These are phyloP conservation scores for Microtus oregoni DNA, from an alignment of 2,113 vertebrate species.

Conservation along the genomic window DNA sequence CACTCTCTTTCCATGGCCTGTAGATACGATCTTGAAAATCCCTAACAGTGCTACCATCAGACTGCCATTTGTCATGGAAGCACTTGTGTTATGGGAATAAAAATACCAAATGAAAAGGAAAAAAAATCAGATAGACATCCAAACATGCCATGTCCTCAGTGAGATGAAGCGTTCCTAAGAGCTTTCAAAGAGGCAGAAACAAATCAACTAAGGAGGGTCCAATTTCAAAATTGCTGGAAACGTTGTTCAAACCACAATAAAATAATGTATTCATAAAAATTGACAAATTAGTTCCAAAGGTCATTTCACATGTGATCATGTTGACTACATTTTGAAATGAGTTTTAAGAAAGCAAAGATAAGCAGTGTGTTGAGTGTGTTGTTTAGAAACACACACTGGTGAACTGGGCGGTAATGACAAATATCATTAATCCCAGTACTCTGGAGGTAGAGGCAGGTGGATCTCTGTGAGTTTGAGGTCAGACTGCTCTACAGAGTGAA, in stretches of 20 bases:
- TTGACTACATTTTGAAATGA: neutral
- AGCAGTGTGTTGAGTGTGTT: neutral
- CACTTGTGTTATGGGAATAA: neutral
- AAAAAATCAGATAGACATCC: neutral
- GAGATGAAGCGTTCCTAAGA: neutral
- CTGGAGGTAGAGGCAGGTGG: neutral
- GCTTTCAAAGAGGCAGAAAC: neutral
- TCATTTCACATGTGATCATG: neutral
- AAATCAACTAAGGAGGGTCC: neutral
- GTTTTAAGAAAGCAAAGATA: constrained; percentile 24
- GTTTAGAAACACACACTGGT: neutral
- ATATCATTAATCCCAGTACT: neutral
- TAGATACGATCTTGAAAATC: neutral
- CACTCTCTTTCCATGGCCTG: neutral
- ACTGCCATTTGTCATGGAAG: neutral
- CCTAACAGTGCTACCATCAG: neutral
- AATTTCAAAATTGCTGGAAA: neutral
- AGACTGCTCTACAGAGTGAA: neutral
- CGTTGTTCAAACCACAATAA: neutral
- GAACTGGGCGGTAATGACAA: neutral
- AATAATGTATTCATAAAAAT: neutral
- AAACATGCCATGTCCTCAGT: neutral
- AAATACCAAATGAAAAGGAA: neutral
- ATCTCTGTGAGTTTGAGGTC: neutral
- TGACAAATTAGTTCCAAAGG: neutral